phyloP scores from a whole-genome alignment of 1,140 invertebrate species.

The Drosophila neocordata region DNA sequence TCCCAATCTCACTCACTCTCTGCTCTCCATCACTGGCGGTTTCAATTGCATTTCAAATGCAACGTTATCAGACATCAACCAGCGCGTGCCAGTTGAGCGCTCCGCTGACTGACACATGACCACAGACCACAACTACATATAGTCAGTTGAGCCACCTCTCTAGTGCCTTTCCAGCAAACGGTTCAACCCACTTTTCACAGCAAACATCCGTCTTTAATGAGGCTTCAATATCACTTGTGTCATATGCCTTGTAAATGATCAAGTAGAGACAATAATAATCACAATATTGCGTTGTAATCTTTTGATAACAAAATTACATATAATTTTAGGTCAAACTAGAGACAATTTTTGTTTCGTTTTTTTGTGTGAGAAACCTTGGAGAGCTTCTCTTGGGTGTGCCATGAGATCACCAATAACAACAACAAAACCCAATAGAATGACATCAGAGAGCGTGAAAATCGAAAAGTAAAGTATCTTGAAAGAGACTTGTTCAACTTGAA shows the following conservation, averaged over 20 bases:
- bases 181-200: slow-evolving; percentile 30
- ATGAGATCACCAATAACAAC: slow-evolving; percentile 47
- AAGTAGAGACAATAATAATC: background rate
- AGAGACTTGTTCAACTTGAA: slow-evolving; percentile 70
- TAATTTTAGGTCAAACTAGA: slow-evolving; percentile 47
- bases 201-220: slow-evolving; percentile 65
- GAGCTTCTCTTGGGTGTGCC: slow-evolving; percentile 27
- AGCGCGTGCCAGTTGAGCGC: slow-evolving; percentile 67
- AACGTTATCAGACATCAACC: slow-evolving; percentile 54
- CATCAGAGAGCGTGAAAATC: slow-evolving; percentile 54
- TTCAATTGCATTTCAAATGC: slow-evolving; percentile 75
- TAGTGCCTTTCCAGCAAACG: background rate
- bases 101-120: slow-evolving; percentile 48
- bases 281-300: background rate
- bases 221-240: slow-evolving; percentile 73
- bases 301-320: slow-evolving; percentile 38
- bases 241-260: slow-evolving; percentile 5
- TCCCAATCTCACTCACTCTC: background rate
- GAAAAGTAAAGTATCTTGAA: slow-evolving; percentile 3
- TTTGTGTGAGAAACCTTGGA: slow-evolving; percentile 28
- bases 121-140: slow-evolving; percentile 19
- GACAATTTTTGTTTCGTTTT: background rate
- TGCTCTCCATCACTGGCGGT: slow-evolving; percentile 37
- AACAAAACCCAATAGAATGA: slow-evolving; percentile 36
- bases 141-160: background rate